Conservation (phyloP, 2,113 vertebrate genomes). For the Hemichromis elongatus region DNA sequence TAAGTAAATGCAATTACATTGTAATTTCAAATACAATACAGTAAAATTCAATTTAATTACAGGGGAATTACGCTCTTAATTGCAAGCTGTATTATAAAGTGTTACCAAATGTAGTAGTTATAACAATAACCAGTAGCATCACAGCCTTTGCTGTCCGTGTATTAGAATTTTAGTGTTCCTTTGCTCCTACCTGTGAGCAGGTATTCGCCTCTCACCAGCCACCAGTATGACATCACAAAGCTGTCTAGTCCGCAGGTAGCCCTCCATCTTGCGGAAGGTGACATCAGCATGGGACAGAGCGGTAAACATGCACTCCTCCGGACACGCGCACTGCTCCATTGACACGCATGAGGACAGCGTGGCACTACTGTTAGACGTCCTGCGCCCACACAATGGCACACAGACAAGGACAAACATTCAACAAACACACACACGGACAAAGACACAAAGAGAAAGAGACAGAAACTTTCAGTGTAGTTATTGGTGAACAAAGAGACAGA, state of each 20-base stretch:
- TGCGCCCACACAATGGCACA: constrained; percentile 44
- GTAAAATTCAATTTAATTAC: not conserved
- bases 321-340: constrained; percentile 88
- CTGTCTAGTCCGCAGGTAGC: constrained; percentile 88
- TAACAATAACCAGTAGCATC: not conserved
- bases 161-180: not conserved
- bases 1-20: not conserved
- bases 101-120: not conserved
- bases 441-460: constrained; percentile 24
- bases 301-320: constrained; percentile 90
- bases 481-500: constrained; percentile 13
- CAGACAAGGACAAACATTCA: not conserved
- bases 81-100: not conserved
- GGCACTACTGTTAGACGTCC: constrained; percentile 88
- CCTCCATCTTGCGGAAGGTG: constrained; percentile 96
- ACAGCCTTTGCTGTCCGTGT: not conserved
- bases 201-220: constrained; percentile 92
- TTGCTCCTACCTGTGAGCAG: constrained; percentile 87
- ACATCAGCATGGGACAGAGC: constrained; percentile 91
- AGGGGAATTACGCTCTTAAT: not conserved
- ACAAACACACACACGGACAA: not conserved
- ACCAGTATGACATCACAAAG: constrained; percentile 94
- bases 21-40: not conserved
- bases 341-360: constrained; percentile 85
- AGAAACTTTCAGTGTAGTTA: constrained; percentile 22